Base-by-base conservation (phyloP, 2,888 invertebrate genomes). In the Galerucella nymphaeae region DNA sequence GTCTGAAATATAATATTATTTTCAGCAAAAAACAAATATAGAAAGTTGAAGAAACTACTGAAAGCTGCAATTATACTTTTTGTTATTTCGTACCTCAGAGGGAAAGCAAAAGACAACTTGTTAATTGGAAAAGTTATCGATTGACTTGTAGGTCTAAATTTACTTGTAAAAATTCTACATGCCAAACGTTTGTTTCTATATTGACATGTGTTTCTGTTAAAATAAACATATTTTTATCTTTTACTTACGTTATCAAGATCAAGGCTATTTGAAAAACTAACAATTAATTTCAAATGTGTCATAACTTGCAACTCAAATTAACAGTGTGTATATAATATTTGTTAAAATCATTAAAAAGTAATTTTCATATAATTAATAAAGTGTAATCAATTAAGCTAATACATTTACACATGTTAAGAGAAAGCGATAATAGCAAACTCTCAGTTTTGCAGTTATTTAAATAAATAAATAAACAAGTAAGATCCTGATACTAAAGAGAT, bases 1-100 rank as follows among this genome's bases (percentile, higher is more conserved):
- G 92, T 85, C 96, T 95, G 88, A 23, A 90, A 89, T 76, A 76
- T 72, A 76, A 42, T 66, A 71, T 69, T 16, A n/a, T 11, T 30
- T 23, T 63, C 18, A 70, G 62, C 6, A 23, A n/a, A 42, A 45
- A 45, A 53, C 5, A 16, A 16, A 50, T 8, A 30, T 30, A 30
- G 30, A 30, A 30, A 30, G 30, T 30, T 30, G 30, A 30, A 30
- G 30, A 30, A 30, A 30, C 30, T 30, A 30, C 30, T 30, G 30
- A 30, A 30, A 30, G 6, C 5, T 30, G 5, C 30, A 30, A 30
- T 30, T 30, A 5, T 30, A 30, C 30, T 30, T 30, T 8, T 30
- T 30, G 8, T 30, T 30, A 30, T 8, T 30, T 30, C 8, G 30
- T 30, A 30, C 8, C 30, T 30, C 30, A 30, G 30, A 30, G 30